Conservation (phyloP, 30 jellyfish, hydroid and myxozoan genomes). For the Calvadosia cruxmelitensis region DNA sequence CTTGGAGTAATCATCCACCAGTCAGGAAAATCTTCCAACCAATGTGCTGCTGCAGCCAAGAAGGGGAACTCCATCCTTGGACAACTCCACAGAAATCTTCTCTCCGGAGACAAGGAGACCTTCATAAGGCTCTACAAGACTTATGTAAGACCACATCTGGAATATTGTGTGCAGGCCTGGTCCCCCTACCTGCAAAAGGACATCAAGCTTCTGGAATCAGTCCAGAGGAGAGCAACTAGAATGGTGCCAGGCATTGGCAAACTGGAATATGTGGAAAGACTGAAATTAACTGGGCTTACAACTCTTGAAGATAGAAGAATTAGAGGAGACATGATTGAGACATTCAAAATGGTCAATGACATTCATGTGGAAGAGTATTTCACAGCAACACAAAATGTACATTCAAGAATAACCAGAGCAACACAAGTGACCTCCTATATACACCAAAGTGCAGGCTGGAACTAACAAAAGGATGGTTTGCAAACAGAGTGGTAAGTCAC, state of each 20-base stretch:
- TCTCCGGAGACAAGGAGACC: neutral
- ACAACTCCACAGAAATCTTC: conserved; percentile 3
- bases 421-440: no score
- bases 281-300: no score
- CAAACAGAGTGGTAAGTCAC: no score
- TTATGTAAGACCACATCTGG: conserved; percentile 17
- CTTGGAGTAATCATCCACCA: conserved; percentile 4
- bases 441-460: no score
- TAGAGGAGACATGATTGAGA: no score
- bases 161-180: conserved; percentile 17
- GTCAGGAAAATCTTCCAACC: neutral
- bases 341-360: no score
- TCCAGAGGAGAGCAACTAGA: conserved; percentile 12
- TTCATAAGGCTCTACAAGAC: conserved; percentile 5
- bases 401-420: no score
- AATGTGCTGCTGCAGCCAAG: conserved; percentile 1
- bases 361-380: no score
- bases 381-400: no score
- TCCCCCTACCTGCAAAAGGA: conserved; percentile 6
- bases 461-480: no score
- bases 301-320: no score
- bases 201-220: conserved; percentile 3
- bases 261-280: no score
- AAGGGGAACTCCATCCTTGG: neutral
- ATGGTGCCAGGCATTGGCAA: neutral